Conservation (phyloP, 2,797 vertebrate genomes). For the Xenops minutus region DNA sequence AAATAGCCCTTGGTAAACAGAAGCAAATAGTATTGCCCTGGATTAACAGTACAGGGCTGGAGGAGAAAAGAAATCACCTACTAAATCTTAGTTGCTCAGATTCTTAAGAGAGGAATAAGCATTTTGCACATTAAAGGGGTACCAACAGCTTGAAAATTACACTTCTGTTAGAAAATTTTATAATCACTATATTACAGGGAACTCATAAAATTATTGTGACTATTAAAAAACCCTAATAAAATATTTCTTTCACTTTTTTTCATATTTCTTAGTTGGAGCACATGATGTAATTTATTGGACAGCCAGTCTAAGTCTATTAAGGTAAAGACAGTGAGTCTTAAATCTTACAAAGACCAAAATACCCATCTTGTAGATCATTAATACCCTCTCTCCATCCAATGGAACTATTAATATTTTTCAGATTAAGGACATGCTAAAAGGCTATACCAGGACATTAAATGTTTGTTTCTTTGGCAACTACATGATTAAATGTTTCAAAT, state of each 20-base stretch:
- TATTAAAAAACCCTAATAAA: background rate
- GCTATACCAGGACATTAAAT: background rate
- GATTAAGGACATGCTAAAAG: background rate
- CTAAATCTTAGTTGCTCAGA: background rate
- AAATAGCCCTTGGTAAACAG: background rate
- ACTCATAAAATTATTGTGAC: background rate
- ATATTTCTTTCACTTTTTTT: background rate
- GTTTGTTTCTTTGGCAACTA: background rate
- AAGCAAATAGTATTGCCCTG: background rate
- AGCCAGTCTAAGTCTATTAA: constrained; percentile 1
- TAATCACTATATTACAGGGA: background rate
- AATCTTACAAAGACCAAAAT: background rate
- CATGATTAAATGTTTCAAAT: background rate
- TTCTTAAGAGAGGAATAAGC: background rate
- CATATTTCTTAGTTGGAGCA: background rate
- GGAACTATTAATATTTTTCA: background rate
- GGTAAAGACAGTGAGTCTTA: background rate
- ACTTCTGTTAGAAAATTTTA: background rate
- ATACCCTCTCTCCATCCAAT: background rate
- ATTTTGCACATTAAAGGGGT: background rate
- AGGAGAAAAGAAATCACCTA: background rate
- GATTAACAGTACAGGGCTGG: background rate
- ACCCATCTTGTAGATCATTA: background rate
- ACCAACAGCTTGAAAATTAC: constrained; percentile 6
- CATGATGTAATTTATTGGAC: background rate